phyloP scores from a whole-genome alignment of 2,888 invertebrate genomes.

The Drosophila melanosoma region DNA sequence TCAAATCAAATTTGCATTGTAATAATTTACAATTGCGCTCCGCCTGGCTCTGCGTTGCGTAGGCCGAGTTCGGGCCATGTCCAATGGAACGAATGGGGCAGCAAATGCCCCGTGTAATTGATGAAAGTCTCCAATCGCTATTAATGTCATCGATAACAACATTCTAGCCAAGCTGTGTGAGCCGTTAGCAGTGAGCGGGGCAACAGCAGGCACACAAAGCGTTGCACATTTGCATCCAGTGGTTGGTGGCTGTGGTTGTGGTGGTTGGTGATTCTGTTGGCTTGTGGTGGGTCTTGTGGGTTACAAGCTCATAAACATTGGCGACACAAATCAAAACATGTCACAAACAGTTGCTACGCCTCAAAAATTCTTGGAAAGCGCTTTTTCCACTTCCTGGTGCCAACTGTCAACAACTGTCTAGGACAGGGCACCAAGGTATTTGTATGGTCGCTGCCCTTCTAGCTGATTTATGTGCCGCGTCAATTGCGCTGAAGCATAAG shows the following conservation, averaged over 20 bases:
- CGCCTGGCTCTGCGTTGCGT: conserved; percentile 59
- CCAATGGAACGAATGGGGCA: conserved; percentile 19
- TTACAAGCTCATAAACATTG: conserved; percentile 77
- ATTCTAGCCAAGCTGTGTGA: conserved; percentile 40
- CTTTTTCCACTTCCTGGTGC: conserved; percentile 71
- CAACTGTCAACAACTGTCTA: conserved; percentile 57
- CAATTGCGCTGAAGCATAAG: conserved; percentile 60
- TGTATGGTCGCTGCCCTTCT: conserved; percentile 19
- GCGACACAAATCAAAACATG: conserved; percentile 79
- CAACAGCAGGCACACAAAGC: conserved; percentile 18
- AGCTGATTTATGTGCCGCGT: conserved; percentile 69
- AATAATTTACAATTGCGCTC: conserved; percentile 74
- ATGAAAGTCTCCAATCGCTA: conserved; percentile 80
- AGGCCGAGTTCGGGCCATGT: conserved; percentile 63
- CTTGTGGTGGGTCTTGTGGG: conserved; percentile 38
- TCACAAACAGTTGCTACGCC: conserved; percentile 81
- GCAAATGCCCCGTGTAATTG: conserved; percentile 67
- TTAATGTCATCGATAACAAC: conserved; percentile 80
- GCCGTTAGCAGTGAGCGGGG: conserved; percentile 37
- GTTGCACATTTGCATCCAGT: conserved; percentile 48
- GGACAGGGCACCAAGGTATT: conserved; percentile 18
- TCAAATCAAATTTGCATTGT: conserved; percentile 80
- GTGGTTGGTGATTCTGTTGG: background rate
- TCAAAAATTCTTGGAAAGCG: conserved; percentile 74
- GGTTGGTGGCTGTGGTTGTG: conserved; percentile 1